These are phyloP conservation scores for Eupithecia pulchellata DNA, from an alignment of 2,888 invertebrate species.

Conservation along the genomic window DNA sequence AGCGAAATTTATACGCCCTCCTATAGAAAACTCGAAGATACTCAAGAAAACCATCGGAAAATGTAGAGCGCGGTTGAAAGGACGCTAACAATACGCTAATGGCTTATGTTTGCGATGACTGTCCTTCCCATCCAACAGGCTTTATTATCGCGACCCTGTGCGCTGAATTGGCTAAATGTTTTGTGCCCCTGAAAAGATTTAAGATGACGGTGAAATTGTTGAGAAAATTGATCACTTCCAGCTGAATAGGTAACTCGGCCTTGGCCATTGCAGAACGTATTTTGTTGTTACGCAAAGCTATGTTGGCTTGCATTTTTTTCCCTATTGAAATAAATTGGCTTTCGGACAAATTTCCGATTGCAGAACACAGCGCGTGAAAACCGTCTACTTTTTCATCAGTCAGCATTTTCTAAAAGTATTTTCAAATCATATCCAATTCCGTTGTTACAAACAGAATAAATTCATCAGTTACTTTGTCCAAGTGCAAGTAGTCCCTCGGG, in stretches of 20 bases:
- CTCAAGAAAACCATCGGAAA: constrained; percentile 61
- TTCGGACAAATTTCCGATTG: neutral
- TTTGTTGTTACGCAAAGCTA: constrained; percentile 28
- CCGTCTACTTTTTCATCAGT: constrained; percentile 2
- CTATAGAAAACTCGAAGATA: constrained; percentile 57
- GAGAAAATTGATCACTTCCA: constrained; percentile 83
- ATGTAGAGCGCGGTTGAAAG: constrained; percentile 68
- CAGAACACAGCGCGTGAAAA: neutral
- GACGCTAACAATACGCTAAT: constrained; percentile 81
- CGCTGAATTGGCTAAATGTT: constrained; percentile 84
- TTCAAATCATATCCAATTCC: constrained; percentile 16
- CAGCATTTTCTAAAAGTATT: constrained; percentile 4
- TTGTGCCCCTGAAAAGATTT: constrained; percentile 81
- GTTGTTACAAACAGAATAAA: constrained; percentile 37
- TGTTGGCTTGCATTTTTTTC: constrained; percentile 22
- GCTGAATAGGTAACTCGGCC: constrained; percentile 68
- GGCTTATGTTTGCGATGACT: constrained; percentile 82
- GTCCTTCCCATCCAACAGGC: constrained; percentile 78
- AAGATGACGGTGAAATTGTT: constrained; percentile 83
- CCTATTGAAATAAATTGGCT: constrained; percentile 12
- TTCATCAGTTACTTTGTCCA: constrained; percentile 40
- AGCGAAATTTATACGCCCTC: constrained; percentile 35
- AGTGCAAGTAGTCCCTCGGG: constrained; percentile 38
- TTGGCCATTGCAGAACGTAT: constrained; percentile 58
- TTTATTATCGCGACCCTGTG: constrained; percentile 78